Evolutionary conservation across 1,140 invertebrate genomes (phyloP), one percentile per base, ranked within the genome.

Genomic region (Dendroctonus valens): DNA sequence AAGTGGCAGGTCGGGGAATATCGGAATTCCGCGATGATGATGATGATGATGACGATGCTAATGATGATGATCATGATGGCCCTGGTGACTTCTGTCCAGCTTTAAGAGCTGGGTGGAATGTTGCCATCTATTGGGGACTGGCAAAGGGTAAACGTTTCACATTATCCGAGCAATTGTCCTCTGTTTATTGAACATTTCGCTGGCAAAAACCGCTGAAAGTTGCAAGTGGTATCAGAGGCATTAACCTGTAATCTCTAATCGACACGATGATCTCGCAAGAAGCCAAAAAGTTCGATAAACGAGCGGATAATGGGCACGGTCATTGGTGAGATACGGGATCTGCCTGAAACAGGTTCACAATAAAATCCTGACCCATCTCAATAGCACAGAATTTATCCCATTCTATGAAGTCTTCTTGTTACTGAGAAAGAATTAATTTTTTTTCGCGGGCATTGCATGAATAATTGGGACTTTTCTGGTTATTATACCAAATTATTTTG

Each of bases 301-400:
- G 55, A 15, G 9, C 55, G 11, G 40, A 58, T 58, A 58, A 58
- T 58, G 15, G 42, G n/a, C 55, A 40, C 38, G 9, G 55, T 14
- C 41, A 44, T 44, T 42, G 52, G 55, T 58, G 55, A 40, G 55
- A 58, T 58, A 58, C 55, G 55, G 42, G 52, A 54, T 58, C 55
- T 42, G 9, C 15, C n/a, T 14, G 5, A 37, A 58, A 58, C 55
- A 58, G 55, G 55, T 58, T 58, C 44, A 38, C 26, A 54, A 8
- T 54, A 38, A 44, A 58, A 42, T 8, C 26, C 55, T 58, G 55
- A 58, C 55, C 55, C 44, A 44, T 7, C 11, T 12, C 55, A 58
- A 44, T 54, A 14, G 37, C 37, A 9, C 26, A 15, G 50, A 26
- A 26, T 26, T 26, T 26, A 2, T 26, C 26, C 26, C 26, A 26